A percentile compares a stretch with the other conserved stretches of the same genome.
Evolutionary conservation across 1,140 invertebrate genomes (phyloP).

Genomic region (Homarus americanus): DNA sequence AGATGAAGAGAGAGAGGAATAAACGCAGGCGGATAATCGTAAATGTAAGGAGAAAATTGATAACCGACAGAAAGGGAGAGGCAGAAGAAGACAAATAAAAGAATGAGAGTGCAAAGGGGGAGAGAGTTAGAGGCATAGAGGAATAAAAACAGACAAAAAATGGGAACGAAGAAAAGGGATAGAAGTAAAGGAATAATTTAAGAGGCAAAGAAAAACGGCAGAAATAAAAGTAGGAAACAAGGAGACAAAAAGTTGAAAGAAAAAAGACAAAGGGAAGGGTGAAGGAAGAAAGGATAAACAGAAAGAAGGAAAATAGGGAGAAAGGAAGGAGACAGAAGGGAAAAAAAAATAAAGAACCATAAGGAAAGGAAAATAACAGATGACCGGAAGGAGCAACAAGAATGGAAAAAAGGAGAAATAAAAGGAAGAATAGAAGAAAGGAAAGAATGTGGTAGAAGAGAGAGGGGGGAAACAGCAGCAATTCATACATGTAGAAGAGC

Average conservation of each 20-base stretch:
- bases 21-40: not conserved
- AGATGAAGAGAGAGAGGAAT: not conserved
- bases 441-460: not conserved
- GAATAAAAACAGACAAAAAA: too few species aligned
- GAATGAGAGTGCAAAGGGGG: too few species aligned
- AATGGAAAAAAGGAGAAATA: not conserved
- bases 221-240: not conserved
- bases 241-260: not conserved
- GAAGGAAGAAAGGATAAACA: constrained; percentile 7
- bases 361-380: not conserved
- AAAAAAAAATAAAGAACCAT: not conserved
- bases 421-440: not conserved
- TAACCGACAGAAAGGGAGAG: too few species aligned
- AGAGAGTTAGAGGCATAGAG: too few species aligned
- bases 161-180: too few species aligned
- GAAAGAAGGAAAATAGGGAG: not conserved
- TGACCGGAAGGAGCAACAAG: not conserved
- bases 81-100: too few species aligned
- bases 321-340: not conserved
- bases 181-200: not conserved
- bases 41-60: too few species aligned
- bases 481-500: constrained; percentile 59
- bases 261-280: not conserved
- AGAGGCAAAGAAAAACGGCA: not conserved
- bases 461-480: not conserved